Evolutionary conservation across 2,797 vertebrate genomes (phyloP).

Genomic region (Sparus aurata): DNA sequence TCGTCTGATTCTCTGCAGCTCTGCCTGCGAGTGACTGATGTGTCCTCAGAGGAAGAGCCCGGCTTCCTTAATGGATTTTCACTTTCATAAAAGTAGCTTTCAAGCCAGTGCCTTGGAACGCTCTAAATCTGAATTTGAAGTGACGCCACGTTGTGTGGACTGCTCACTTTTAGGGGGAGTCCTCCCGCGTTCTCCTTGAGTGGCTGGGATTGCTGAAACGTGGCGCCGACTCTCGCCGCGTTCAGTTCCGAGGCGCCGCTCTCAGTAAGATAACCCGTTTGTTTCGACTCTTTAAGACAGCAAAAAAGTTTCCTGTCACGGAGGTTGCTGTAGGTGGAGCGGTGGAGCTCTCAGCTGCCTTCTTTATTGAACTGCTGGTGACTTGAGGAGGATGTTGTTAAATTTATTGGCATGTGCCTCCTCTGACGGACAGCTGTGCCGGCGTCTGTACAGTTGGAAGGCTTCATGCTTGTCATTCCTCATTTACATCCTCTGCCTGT

Average conservation of each 20-base stretch:
- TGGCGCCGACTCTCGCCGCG: slow-evolving; percentile 6
- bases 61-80: slow-evolving; percentile 56
- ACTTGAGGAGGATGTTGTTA: slow-evolving; percentile 29
- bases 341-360: slow-evolving; percentile 27
- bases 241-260: slow-evolving; percentile 30
- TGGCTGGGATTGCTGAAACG: slow-evolving; percentile 39
- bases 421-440: slow-evolving; percentile 24
- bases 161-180: slow-evolving; percentile 33
- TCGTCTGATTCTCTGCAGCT: slow-evolving; percentile 26
- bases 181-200: slow-evolving; percentile 37
- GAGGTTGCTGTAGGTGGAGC: slow-evolving; percentile 34
- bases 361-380: slow-evolving; percentile 33
- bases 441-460: slow-evolving; percentile 22
- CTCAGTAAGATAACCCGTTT: slow-evolving; percentile 31
- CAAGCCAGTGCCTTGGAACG: slow-evolving; percentile 1
- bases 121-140: slow-evolving; percentile 62
- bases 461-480: slow-evolving; percentile 39
- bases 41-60: slow-evolving; percentile 40
- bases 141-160: slow-evolving; percentile 34
- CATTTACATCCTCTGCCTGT: slow-evolving; percentile 35
- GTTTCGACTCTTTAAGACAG: slow-evolving; percentile 37
- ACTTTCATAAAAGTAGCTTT: slow-evolving; percentile 61
- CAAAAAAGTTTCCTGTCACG: slow-evolving; percentile 41
- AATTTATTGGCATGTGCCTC: slow-evolving; percentile 50
- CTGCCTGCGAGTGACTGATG: slow-evolving; percentile 45